Percentiles rank a stretch among this genome's conserved stretches.
These are phyloP conservation scores for Zoanthus sociatus DNA, from an alignment of 92 coral and sea anemone species.

Conservation along the genomic window DNA sequence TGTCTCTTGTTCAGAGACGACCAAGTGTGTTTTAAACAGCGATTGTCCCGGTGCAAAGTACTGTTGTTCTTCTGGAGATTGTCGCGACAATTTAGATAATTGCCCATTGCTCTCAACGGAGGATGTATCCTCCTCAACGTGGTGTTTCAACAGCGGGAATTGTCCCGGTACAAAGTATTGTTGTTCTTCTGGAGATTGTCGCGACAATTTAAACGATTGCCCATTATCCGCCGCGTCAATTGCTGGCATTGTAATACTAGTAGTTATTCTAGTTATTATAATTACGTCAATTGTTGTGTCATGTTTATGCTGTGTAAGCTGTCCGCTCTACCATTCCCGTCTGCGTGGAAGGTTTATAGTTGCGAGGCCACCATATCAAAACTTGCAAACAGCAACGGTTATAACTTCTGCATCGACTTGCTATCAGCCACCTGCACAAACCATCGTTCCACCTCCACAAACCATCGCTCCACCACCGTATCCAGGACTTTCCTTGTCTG, in stretches of 20 bases:
- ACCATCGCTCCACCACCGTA: too few relatives aligned
- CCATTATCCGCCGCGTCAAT: not conserved
- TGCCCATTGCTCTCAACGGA: not conserved
- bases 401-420: not conserved
- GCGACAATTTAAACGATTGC: not conserved
- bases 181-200: slow-evolving; percentile 29
- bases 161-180: too few relatives aligned
- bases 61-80: not conserved
- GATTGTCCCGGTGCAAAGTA: not conserved
- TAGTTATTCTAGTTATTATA: not conserved
- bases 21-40: not conserved
- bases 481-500: too few relatives aligned
- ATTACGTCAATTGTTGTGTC: not conserved
- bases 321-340: slow-evolving; percentile 16
- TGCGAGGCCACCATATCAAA: slow-evolving; percentile 11
- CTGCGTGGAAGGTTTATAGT: not conserved
- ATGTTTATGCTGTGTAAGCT: not conserved
- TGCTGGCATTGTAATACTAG: not conserved
- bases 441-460: slow-evolving; percentile 11
- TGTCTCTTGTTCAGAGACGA: slow-evolving; percentile 3
- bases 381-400: slow-evolving; percentile 1
- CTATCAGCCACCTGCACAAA: not conserved
- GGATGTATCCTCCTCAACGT: too few relatives aligned
- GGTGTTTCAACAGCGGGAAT: too few relatives aligned
- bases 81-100: too few relatives aligned